Evolutionary conservation across 2,888 invertebrate genomes (phyloP).

Genomic region (Metallyticus violacea): DNA sequence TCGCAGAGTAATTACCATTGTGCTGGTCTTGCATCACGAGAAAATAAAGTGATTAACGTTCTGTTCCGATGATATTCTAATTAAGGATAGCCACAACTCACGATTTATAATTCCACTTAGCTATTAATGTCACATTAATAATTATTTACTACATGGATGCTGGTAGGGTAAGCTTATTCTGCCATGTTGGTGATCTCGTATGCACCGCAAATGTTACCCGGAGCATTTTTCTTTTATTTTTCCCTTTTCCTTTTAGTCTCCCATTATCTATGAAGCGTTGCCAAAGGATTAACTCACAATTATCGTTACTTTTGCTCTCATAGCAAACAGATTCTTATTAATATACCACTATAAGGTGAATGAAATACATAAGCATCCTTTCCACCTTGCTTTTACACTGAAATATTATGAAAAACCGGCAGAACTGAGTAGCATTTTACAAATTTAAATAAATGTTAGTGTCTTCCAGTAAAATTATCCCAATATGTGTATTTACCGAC

Average conservation of each 20-base stretch:
- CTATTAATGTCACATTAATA: not conserved
- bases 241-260: not conserved
- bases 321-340: too few relatives aligned
- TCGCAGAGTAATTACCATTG: not conserved
- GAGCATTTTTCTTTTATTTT: not conserved
- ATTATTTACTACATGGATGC: not conserved
- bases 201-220: not conserved
- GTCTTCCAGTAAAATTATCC: too few relatives aligned
- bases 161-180: not conserved
- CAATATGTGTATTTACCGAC: too few relatives aligned
- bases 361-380: too few relatives aligned
- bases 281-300: not conserved
- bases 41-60: conserved; percentile 4
- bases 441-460: too few relatives aligned
- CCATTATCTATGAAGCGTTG: not conserved
- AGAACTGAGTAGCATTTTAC: too few relatives aligned
- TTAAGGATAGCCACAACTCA: not conserved
- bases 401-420: too few relatives aligned
- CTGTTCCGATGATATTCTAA: not conserved
- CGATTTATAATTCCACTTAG: not conserved
- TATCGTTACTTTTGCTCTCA: not conserved
- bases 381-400: too few relatives aligned
- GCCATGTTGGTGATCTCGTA: not conserved
- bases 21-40: not conserved
- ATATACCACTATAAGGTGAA: too few relatives aligned